Evolutionary conservation across 2,888 invertebrate genomes (phyloP), one percentile per base, ranked within the genome.

Genomic region (Tolmerus cingulatus): DNA sequence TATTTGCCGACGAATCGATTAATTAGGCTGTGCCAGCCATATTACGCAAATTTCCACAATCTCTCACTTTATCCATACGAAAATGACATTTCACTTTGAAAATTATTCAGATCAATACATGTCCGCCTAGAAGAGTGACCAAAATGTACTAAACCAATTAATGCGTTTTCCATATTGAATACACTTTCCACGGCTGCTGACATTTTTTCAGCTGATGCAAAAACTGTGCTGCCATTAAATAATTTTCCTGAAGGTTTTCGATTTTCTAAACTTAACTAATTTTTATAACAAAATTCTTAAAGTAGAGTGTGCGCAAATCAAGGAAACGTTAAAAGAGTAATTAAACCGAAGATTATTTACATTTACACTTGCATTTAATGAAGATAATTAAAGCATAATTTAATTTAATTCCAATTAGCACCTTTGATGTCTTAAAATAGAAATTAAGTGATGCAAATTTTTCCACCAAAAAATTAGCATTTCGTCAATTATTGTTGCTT

Each of bases 41-140:
- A 76, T 76, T 76, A 34, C 76, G 40, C 76, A 14, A 76, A 34
- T 9, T 76, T 37, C 76, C n/a, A 40, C 76, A 76, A 76, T 76
- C 76, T 76, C 12, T 76, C 76, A 76, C 76, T 76, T 76, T 66
- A 66, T 66, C 76, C 37, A 34, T 37, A 40, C 27, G 19, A 76
- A 76, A 40, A 76, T 76, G 76, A 76, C 76, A 76, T 76, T 76
- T 76, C 76, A 34, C 76, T 40, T 76, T 40, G 40, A 76, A 76
- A 76, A 66, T 66, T 66, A 66, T 76, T 40, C 37, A 76, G 76
- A 76, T 76, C 76, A 76, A 76, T 76, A 76, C 40, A 40, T 76
- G n/a, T 0, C 19, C 14, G 37, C 34, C 76, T 76, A 76, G 76
- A 76, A n/a, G 16, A 1, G 14, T 23, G 12, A 1, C 2, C 1